A percentile compares a stretch with the other conserved stretches of the same genome.
Conservation (phyloP, 2,113 vertebrate genomes). For the Leptodactylus fuscus region DNA sequence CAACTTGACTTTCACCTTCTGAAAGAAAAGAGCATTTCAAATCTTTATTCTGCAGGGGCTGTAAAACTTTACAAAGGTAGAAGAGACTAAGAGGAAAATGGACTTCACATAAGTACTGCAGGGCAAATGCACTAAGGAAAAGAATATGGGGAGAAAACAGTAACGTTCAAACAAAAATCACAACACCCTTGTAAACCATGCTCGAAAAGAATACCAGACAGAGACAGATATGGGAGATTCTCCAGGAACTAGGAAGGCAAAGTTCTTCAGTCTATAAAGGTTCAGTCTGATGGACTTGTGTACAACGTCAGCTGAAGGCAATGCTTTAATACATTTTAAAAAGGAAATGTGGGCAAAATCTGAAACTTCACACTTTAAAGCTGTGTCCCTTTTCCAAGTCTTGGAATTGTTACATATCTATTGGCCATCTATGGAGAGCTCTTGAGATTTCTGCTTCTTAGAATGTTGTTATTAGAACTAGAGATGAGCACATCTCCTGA, state of each 20-base stretch:
- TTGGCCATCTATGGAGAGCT: no score
- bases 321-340: background rate
- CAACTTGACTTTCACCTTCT: constrained; percentile 71
- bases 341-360: no score
- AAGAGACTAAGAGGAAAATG: constrained; percentile 40
- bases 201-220: background rate
- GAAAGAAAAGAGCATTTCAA: constrained; percentile 63
- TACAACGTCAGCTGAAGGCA: background rate
- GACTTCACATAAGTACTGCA: constrained; percentile 40
- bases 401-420: no score
- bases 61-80: constrained; percentile 51
- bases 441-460: no score
- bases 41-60: constrained; percentile 59
- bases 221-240: background rate
- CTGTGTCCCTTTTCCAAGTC: no score
- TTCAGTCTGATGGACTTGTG: background rate
- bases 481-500: no score
- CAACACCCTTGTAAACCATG: background rate
- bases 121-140: constrained; percentile 27
- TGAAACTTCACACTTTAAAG: no score
- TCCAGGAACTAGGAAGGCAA: background rate
- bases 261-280: background rate
- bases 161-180: constrained; percentile 2
- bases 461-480: no score
- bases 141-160: constrained; percentile 6